Evolutionary conservation across 64 coral and sea anemone species (phyloP), one percentile per base, ranked within the genome.

Genomic region (Hydrozoanthus tunicans): DNA sequence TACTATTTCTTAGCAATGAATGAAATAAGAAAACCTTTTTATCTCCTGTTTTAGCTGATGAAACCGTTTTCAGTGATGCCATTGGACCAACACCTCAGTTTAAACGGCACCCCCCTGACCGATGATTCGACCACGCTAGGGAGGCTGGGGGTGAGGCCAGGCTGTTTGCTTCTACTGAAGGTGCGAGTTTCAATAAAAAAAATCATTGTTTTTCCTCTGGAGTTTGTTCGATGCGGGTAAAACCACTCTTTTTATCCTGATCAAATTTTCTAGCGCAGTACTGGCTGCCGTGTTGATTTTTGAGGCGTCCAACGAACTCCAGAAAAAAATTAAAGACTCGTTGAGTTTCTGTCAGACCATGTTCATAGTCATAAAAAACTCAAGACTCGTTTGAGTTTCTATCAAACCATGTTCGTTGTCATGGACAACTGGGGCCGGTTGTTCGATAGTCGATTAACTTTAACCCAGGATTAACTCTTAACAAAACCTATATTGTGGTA

Each of bases 61-160:
- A 99, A 95, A 93, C 89, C 84, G 1, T 99, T 99, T 56, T 95
- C 97, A 14, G 97, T 96, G 73, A 94, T 99, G 94, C 97, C 97
- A 0, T 88, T 99, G 92, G 97, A 99, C 57, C 97, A 99, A 59
- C 97, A 99, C 83, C 79, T 99, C 7, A 92, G 91, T 70, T 57
- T 99, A 14, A 99, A 99, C n/a, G 94, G 97, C n/a, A 85, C 77
- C 59, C 62, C 83, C 14, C 85, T 99, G 59, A 83, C 83, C 3
- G 89, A 95, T 56, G 91, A 99, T 64, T 69, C 80, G 9, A 85
- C 83, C 4, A 93, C 94, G 14, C 79, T 99, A 6, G 85, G 92
- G 6, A 70, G 82, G 9, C 90, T 95, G 20, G 97, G 97, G 73
- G 65, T 99, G 54, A 77, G 94, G 81, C 97, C 97, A 0, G 97